Evolutionary conservation across 2,797 vertebrate species (phyloP).

Genomic region (Sebastes iracundus): DNA sequence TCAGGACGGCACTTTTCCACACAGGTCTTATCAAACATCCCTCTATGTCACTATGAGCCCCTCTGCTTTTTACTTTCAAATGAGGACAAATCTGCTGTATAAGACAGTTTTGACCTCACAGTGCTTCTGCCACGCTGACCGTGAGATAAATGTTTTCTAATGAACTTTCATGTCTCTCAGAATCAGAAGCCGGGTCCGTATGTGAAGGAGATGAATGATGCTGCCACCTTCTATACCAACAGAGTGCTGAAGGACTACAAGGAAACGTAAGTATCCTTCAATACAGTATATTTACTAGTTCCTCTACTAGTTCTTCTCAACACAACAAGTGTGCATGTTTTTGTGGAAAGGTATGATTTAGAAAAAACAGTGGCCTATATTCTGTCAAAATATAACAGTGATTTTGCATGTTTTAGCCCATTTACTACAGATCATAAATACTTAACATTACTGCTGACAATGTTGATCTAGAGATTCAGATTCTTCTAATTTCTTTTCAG

Average conservation of each 20-base stretch:
- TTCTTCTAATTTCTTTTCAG: not conserved
- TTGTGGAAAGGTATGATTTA: accelerated
- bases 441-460: too few relatives aligned
- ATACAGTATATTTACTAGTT: accelerated
- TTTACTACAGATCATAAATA: not conserved
- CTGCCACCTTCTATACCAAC: slow-evolving; percentile 99
- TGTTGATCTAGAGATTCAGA: not conserved
- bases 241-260: slow-evolving; percentile 98
- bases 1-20: slow-evolving; percentile 5
- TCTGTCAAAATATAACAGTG: not conserved
- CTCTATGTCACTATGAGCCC: not conserved
- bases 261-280: slow-evolving; percentile 85
- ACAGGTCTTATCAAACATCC: not conserved
- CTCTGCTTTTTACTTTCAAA: slow-evolving; percentile 2
- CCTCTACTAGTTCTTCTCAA: not conserved
- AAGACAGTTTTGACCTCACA: not conserved
- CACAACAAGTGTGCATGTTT: not conserved
- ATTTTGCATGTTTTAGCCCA: not conserved
- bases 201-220: slow-evolving; percentile 99
- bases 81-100: slow-evolving; percentile 14
- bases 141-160: not conserved
- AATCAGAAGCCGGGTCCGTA: slow-evolving; percentile 95
- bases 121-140: not conserved
- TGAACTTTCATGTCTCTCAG: slow-evolving; percentile 66
- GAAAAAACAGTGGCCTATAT: accelerated